Evolutionary conservation across 2,113 vertebrate species (phyloP).

Genomic region (Garra rufa): DNA sequence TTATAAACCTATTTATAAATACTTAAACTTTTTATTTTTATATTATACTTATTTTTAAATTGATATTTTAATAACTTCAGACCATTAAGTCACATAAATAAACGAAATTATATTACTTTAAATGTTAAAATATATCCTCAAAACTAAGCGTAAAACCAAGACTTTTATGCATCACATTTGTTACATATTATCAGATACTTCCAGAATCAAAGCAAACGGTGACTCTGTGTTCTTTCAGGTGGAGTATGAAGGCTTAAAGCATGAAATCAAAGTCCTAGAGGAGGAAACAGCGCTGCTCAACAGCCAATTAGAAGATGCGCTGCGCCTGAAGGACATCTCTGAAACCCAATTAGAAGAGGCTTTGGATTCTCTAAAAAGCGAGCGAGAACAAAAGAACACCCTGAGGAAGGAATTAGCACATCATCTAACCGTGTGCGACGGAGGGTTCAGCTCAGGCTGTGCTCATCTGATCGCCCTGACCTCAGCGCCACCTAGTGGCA

Average conservation of each 20-base stretch:
- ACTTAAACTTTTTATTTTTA: not conserved
- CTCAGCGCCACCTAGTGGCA: slow-evolving; percentile 83
- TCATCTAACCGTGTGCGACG: slow-evolving; percentile 90
- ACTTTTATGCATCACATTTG: not conserved
- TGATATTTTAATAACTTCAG: not conserved
- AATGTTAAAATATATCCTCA: not conserved
- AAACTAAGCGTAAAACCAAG: not conserved
- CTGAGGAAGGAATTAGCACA: slow-evolving; percentile 92
- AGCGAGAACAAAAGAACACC: slow-evolving; percentile 93
- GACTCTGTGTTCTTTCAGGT: slow-evolving; percentile 76
- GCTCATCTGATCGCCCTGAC: slow-evolving; percentile 84
- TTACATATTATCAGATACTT: not conserved
- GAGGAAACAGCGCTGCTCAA: slow-evolving; percentile 93
- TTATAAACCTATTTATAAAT: too few relatives aligned
- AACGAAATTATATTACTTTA: not conserved
- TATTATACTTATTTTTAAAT: too few relatives aligned
- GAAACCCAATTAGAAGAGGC: slow-evolving; percentile 93
- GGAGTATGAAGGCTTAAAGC: slow-evolving; percentile 97
- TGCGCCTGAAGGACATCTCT: slow-evolving; percentile 92
- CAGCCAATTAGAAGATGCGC: slow-evolving; percentile 91
- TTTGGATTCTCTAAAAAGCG: slow-evolving; percentile 91
- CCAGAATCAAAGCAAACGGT: not conserved
- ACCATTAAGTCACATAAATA: not conserved
- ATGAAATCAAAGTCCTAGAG: slow-evolving; percentile 95
- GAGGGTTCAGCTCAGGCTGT: slow-evolving; percentile 79